phyloP scores from a whole-genome alignment of 2,797 vertebrate species.

The Anguilla obscura region DNA sequence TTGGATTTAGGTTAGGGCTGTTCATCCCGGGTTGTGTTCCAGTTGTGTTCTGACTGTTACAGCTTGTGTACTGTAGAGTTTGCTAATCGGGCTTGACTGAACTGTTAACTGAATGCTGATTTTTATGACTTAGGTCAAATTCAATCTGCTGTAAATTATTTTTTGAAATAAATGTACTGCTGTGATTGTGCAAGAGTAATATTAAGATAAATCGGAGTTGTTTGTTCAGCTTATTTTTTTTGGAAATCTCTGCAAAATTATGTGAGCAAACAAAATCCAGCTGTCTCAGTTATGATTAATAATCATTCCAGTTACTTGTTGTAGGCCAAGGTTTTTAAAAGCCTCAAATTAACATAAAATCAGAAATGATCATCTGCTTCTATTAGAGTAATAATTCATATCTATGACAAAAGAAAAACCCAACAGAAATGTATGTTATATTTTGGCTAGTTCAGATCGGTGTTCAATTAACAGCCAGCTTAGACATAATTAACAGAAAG shows the following conservation, averaged over 20 bases:
- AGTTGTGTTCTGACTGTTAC: not conserved
- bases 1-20: not conserved
- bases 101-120: not conserved
- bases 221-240: not conserved
- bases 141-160: not conserved
- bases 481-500: not conserved
- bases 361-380: not conserved
- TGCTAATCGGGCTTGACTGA: not conserved
- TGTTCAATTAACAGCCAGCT: not conserved
- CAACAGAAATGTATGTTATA: not conserved
- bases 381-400: not conserved
- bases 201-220: not conserved
- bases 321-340: not conserved
- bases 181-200: not conserved
- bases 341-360: not conserved
- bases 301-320: not conserved
- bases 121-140: not conserved
- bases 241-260: not conserved
- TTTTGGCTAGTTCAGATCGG: not conserved
- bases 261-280: not conserved
- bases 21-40: not conserved
- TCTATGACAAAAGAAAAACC: not conserved
- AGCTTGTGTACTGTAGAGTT: not conserved
- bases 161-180: not conserved
- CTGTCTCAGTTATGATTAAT: not conserved